phyloP scores from a whole-genome alignment of 2,113 vertebrate species.

The Oreotragus oreotragus region DNA sequence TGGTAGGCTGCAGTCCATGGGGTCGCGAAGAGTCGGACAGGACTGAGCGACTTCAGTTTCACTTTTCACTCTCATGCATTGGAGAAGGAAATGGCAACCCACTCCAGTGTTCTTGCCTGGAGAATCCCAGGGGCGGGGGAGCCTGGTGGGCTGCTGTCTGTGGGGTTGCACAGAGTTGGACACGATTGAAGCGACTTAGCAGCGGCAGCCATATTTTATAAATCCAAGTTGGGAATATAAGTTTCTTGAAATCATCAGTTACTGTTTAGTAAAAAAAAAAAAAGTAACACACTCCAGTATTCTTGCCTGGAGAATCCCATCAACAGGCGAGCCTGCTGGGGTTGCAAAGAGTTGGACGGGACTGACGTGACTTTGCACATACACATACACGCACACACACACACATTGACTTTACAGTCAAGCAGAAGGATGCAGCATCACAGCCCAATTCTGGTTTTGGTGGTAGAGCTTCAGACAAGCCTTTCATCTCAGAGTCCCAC shows the following conservation, averaged over 20 bases:
- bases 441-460: rapidly evolving
- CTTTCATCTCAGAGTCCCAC: background rate
- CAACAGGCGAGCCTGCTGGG: background rate
- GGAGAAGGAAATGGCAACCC: no score
- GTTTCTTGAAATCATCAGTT: background rate
- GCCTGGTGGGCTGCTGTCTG: no score
- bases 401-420: background rate
- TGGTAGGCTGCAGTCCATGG: background rate
- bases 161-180: no score
- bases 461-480: background rate
- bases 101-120: no score
- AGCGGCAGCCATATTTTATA: background rate
- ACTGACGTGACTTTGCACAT: background rate
- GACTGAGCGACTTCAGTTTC: background rate
- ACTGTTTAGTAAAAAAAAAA: background rate
- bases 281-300: background rate
- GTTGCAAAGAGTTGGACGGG: background rate
- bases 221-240: background rate
- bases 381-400: background rate
- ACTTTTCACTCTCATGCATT: no score
- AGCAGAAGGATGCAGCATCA: no score
- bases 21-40: rapidly evolving
- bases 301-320: background rate
- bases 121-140: no score
- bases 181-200: no score